Evolutionary conservation across 1,140 invertebrate species (phyloP), one percentile per base, ranked within the genome.

Genomic region (Venturia canescens): DNA sequence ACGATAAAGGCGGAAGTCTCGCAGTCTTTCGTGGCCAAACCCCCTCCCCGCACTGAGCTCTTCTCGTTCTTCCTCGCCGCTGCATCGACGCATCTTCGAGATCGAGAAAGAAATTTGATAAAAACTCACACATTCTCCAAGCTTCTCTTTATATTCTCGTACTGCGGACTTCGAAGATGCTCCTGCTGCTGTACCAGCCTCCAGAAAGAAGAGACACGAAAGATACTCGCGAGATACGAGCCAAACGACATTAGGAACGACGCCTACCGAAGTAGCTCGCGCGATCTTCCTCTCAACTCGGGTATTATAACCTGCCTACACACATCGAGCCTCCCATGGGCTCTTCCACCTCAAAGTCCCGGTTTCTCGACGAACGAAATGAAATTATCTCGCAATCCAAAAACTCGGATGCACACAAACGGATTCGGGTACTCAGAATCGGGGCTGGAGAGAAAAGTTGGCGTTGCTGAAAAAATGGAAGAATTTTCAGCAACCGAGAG

Each of bases 171-270:
- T n/a, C n/a, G n/a, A n/a, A n/a, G n/a, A n/a, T n/a, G n/a, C n/a
- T n/a, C n/a, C n/a, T 31, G 66, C 66, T 16, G 44, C 21, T 29
- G 57, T 38, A 34, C 57, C 60, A 57, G 1, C 29, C 31, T 77
- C 75, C 31, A 66, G 27, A 66, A 48, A 63, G 57, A 38, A 63
- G 48, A 77, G 57, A 77, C 57, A 77, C 50, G 44, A 21, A 38
- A 80, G 82, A 83, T 83, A 83, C 79, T 72, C 44, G 44, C 63
- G 71, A 78, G 79, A 83, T 83, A 78, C 69, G 66, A 83, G 67
- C 69, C 72, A 48, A 74, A 80, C 78, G 74, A 78, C 67, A 83
- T 78, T 80, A 83, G 67, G 67, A 78, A 78, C 63, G 67, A 83
- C 82, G 78, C 78, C 74, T 76, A 67, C 75, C 67, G 67, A 80